phyloP scores from a whole-genome alignment of 2,888 invertebrate genomes.

The Microplitis deprimator region DNA sequence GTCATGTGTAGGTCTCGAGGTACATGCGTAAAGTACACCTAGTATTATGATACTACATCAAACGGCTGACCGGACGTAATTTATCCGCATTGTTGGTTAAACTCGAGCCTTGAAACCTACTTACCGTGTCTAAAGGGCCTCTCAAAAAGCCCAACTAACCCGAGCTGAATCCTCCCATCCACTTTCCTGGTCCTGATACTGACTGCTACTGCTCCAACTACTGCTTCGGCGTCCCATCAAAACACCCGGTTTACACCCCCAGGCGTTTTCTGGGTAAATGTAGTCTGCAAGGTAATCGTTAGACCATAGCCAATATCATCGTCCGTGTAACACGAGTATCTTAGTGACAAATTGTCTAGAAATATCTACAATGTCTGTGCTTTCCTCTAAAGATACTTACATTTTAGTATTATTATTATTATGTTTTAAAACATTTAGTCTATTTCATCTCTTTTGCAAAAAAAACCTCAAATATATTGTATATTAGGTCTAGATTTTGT shows the following conservation, averaged over 20 bases:
- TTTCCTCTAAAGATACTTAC: too few relatives aligned
- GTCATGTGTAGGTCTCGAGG: conserved; percentile 5
- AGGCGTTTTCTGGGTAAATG: conserved; percentile 28
- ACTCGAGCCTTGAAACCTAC: conserved; percentile 33
- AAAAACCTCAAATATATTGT: too few relatives aligned
- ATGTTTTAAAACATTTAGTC: too few relatives aligned
- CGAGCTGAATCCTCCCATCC: background rate
- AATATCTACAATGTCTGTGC: too few relatives aligned
- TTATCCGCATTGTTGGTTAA: conserved; percentile 37
- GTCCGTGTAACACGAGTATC: background rate
- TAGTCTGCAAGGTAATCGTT: conserved; percentile 32
- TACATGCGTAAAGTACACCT: conserved; percentile 1
- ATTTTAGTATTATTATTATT: too few relatives aligned
- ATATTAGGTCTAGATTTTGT: too few relatives aligned
- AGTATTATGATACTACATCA: conserved; percentile 26
- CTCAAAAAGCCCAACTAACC: conserved; percentile 25
- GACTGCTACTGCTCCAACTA: background rate
- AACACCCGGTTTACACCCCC: background rate
- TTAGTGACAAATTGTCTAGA: background rate
- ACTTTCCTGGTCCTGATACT: background rate
- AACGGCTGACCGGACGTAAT: conserved; percentile 32
- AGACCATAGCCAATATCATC: conserved; percentile 22
- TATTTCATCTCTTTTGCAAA: too few relatives aligned
- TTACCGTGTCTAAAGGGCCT: conserved; percentile 38
- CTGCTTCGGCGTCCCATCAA: background rate